phyloP scores from a whole-genome alignment of 1,140 invertebrate genomes.

The Dendroctonus ponderosae region DNA sequence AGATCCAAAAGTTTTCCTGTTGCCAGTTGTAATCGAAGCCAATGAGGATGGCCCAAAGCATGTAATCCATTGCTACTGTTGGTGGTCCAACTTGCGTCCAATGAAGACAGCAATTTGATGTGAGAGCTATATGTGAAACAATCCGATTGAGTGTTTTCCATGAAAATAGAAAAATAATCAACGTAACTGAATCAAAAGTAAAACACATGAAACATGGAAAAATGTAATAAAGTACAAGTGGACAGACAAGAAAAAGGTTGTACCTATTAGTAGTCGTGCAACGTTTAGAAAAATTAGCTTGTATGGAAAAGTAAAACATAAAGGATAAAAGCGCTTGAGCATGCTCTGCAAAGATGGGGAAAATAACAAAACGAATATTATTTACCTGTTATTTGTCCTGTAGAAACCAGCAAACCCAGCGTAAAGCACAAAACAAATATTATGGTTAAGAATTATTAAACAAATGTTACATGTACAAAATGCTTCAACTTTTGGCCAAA shows the following conservation, averaged over 20 bases:
- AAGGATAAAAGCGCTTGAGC: too few species aligned
- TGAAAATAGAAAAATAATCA: neutral
- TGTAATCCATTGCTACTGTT: conserved; percentile 73
- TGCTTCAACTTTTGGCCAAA: too few species aligned
- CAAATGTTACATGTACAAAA: neutral
- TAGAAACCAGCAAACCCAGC: conserved; percentile 37
- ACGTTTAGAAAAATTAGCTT: too few species aligned
- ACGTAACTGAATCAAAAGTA: too few species aligned
- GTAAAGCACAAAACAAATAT: conserved; percentile 40
- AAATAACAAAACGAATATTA: conserved; percentile 4
- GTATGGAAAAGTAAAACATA: too few species aligned
- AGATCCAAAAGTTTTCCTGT: conserved; percentile 86
- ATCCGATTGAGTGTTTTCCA: neutral
- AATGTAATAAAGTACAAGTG: neutral
- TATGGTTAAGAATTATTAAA: conserved; percentile 27
- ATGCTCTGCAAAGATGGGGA: too few species aligned
- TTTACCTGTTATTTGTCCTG: conserved; percentile 48
- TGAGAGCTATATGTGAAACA: conserved; percentile 56
- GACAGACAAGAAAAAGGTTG: too few species aligned
- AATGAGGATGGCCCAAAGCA: conserved; percentile 76
- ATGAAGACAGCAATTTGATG: conserved; percentile 64
- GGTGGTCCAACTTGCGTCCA: conserved; percentile 76
- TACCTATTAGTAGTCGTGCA: too few species aligned
- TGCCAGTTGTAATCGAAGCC: conserved; percentile 82
- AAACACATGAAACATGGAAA: neutral